A percentile compares a stretch with the other conserved stretches of the same genome.
Evolutionary conservation across 2,797 vertebrate genomes (phyloP).

Genomic region (Brachyalestes nurse): DNA sequence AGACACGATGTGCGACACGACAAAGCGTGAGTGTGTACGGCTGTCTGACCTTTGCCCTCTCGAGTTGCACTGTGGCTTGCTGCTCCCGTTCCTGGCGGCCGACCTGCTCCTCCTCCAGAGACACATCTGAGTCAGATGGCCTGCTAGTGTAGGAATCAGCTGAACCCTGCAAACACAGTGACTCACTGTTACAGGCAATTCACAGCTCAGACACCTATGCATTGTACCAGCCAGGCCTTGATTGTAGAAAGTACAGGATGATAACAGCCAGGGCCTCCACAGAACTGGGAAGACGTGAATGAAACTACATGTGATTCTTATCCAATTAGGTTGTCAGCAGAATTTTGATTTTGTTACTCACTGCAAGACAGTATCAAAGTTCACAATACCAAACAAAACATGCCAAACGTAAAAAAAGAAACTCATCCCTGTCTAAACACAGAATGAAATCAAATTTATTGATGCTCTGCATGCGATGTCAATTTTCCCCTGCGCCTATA

Average conservation of each 20-base stretch:
- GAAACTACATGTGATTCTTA: neutral
- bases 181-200: conserved; percentile 15
- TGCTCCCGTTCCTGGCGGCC: conserved; percentile 88
- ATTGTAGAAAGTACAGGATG: conserved; percentile 10
- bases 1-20: neutral
- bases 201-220: neutral
- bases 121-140: conserved; percentile 96
- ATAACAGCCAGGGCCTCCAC: neutral
- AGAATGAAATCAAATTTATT: no score
- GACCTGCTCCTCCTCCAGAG: conserved; percentile 92
- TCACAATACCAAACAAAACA: no score
- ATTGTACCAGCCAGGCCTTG: neutral
- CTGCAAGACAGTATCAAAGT: no score
- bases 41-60: conserved; percentile 90
- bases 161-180: conserved; percentile 83
- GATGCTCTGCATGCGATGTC: no score
- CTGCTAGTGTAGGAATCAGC: conserved; percentile 98
- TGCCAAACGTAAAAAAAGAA: no score
- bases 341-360: no score
- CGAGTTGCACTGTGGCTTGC: conserved; percentile 91
- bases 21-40: neutral
- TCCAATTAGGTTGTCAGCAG: no score
- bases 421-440: no score
- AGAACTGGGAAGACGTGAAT: neutral
- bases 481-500: no score